A percentile compares a stretch with the other conserved stretches of the same genome.
Conservation (phyloP, 2,888 invertebrate species). For the Spatulosminthurus flaviceps region DNA sequence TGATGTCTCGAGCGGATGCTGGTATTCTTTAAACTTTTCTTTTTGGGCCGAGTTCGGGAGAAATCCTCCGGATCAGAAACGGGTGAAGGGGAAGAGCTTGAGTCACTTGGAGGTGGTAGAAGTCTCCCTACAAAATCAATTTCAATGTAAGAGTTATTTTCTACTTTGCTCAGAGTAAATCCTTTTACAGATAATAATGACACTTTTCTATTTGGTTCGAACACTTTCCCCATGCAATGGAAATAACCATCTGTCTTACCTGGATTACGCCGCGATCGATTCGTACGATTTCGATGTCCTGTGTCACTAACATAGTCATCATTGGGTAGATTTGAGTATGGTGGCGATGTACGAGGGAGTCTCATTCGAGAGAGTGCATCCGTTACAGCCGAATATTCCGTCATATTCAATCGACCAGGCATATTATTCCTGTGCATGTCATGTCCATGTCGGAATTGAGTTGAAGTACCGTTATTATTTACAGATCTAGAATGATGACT, state of each 20-base stretch:
- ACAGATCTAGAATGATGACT: slow-evolving; percentile 59
- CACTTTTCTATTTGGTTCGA: slow-evolving; percentile 23
- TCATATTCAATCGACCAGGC: slow-evolving; percentile 65
- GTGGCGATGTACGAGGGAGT: slow-evolving; percentile 62
- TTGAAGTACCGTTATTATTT: slow-evolving; percentile 61
- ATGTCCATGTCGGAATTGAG: slow-evolving; percentile 55
- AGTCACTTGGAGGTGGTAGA: slow-evolving; percentile 61
- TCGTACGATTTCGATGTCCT: slow-evolving; percentile 60
- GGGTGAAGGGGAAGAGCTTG: slow-evolving; percentile 61
- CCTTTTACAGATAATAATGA: slow-evolving; percentile 25
- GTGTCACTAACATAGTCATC: slow-evolving; percentile 63
- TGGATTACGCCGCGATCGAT: slow-evolving; percentile 59
- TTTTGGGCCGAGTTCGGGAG: slow-evolving; percentile 59
- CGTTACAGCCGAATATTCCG: slow-evolving; percentile 66
- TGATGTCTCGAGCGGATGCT: slow-evolving; percentile 60
- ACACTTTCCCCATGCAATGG: slow-evolving; percentile 9
- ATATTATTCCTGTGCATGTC: slow-evolving; percentile 50
- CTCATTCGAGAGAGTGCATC: slow-evolving; percentile 66
- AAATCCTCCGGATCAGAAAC: slow-evolving; percentile 63
- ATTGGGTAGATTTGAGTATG: slow-evolving; percentile 61
- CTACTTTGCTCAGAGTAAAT: slow-evolving; percentile 24
- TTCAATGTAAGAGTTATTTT: slow-evolving; percentile 14
- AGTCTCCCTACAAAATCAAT: slow-evolving; percentile 50
- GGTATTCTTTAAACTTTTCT: slow-evolving; percentile 60
- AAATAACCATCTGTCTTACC: slow-evolving; percentile 45